These are phyloP conservation scores for Urocitellus parryii DNA, from an alignment of 2,113 vertebrate genomes.

Conservation along the genomic window DNA sequence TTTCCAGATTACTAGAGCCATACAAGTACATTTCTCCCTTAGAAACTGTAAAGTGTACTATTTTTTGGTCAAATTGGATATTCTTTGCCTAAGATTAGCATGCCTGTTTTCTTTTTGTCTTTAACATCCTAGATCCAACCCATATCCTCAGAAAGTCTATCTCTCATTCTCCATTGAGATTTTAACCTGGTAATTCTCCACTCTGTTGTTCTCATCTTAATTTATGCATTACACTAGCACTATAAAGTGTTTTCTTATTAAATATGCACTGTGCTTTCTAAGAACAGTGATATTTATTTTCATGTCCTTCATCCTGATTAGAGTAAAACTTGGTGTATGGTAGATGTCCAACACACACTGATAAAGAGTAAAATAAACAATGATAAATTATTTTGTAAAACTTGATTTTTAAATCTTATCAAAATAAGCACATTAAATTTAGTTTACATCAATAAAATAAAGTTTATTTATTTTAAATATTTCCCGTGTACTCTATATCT, in stretches of 20 bases:
- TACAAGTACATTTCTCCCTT: fast-evolving
- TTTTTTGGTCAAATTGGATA: not conserved
- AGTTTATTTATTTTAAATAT: not conserved
- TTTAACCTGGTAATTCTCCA: not conserved
- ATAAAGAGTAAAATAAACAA: not conserved
- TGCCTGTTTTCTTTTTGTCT: not conserved
- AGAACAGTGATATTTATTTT: not conserved
- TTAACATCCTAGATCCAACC: not conserved
- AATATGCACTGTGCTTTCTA: not conserved
- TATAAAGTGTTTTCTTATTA: not conserved
- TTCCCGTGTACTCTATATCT: not conserved
- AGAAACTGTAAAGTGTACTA: not conserved
- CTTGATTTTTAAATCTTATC: not conserved
- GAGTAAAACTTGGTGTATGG: not conserved
- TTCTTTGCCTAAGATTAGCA: not conserved
- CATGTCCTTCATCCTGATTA: not conserved
- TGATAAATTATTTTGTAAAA: not conserved
- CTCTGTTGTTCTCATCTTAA: not conserved
- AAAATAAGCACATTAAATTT: not conserved
- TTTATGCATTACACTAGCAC: not conserved
- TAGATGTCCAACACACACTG: too few species aligned
- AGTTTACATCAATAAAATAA: not conserved
- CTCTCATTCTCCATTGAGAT: not conserved
- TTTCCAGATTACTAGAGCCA: not conserved
- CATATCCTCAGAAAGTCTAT: not conserved